These are phyloP conservation scores for Hypanus sabinus DNA, from an alignment of 2,113 vertebrate species.

Conservation along the genomic window DNA sequence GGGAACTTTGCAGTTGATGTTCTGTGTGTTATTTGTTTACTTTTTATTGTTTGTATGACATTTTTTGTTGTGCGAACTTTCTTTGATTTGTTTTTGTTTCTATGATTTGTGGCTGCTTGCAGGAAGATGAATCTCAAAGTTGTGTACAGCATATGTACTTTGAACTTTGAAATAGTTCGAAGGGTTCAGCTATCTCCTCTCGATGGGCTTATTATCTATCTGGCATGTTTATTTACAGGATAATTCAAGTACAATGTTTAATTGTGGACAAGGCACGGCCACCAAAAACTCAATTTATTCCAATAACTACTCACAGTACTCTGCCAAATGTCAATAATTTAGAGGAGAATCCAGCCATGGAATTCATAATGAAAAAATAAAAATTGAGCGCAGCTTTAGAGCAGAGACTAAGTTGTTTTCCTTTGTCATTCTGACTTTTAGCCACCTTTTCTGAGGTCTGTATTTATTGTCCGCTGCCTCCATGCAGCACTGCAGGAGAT, in stretches of 20 bases:
- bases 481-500: not conserved
- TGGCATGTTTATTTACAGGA: not conserved
- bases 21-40: too few species aligned
- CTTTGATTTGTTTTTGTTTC: too few species aligned
- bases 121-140: too few species aligned
- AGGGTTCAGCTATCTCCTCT: not conserved
- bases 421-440: not conserved
- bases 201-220: not conserved
- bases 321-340: not conserved
- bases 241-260: not conserved
- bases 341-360: not conserved
- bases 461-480: not conserved
- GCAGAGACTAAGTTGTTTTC: not conserved
- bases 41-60: too few species aligned
- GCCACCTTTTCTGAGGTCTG: not conserved
- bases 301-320: not conserved
- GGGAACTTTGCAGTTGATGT: too few species aligned
- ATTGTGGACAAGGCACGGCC: not conserved
- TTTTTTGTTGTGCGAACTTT: too few species aligned
- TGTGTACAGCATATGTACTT: too few species aligned
- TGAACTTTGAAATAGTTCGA: not conserved
- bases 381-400: not conserved
- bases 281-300: not conserved
- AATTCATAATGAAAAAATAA: not conserved
- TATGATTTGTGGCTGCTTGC: too few species aligned